Evolutionary conservation across 53 echinoderm and acorn worm genomes (phyloP).

Genomic region (Hippasteria phrygiana): DNA sequence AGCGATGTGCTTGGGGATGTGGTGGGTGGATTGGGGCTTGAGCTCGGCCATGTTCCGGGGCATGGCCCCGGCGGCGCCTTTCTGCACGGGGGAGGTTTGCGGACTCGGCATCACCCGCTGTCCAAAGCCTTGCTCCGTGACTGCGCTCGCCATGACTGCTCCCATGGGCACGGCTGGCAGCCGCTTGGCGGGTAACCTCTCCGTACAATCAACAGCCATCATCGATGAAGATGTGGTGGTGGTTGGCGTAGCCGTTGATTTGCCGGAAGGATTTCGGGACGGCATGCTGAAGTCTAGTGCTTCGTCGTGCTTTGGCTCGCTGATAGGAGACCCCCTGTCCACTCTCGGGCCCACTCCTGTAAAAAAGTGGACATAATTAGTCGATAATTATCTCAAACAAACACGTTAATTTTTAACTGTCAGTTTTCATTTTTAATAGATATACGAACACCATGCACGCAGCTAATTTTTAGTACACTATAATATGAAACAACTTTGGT

Average conservation of each 20-base stretch:
- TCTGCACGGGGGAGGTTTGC: constrained; percentile 57
- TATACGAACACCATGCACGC: too few species aligned
- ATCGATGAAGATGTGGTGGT: not conserved
- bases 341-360: not conserved
- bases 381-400: too few species aligned
- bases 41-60: constrained; percentile 60
- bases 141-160: not conserved
- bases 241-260: not conserved
- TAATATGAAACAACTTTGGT: too few species aligned
- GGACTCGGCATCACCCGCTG: constrained; percentile 60
- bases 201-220: not conserved
- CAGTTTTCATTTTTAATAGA: too few species aligned
- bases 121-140: constrained; percentile 35
- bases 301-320: constrained; percentile 24
- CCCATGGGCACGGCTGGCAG: not conserved
- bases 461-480: too few species aligned
- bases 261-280: constrained; percentile 17
- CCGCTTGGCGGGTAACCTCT: constrained; percentile 13
- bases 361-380: not conserved
- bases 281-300: constrained; percentile 57
- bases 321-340: not conserved
- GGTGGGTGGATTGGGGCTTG: constrained; percentile 40
- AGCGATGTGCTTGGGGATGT: constrained; percentile 47
- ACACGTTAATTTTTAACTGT: too few species aligned
- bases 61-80: constrained; percentile 48